phyloP scores from a whole-genome alignment of 2,113 vertebrate species.

The Pteropus alecto region DNA sequence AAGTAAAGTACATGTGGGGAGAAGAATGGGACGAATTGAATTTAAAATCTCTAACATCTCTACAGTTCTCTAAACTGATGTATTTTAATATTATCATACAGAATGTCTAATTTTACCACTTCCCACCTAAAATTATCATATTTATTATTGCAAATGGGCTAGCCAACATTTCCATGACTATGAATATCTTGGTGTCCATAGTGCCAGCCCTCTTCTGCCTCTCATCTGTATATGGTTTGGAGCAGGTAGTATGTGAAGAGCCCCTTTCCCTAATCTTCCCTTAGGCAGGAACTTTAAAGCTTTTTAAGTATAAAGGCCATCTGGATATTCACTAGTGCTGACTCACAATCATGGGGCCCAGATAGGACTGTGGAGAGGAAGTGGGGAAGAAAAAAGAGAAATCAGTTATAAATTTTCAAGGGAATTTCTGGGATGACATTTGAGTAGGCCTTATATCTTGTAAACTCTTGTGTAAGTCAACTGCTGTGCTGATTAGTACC shows the following conservation, averaged over 20 bases:
- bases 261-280: background rate
- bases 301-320: background rate
- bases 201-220: background rate
- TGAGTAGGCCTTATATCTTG: background rate
- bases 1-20: background rate
- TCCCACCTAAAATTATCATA: background rate
- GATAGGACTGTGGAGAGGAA: too few species aligned
- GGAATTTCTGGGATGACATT: background rate
- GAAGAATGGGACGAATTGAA: background rate
- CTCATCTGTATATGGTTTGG: background rate
- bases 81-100: background rate
- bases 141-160: background rate
- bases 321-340: background rate
- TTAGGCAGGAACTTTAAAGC: background rate
- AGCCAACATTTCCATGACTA: background rate
- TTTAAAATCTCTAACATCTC: background rate
- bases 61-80: background rate
- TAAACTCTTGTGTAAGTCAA: background rate
- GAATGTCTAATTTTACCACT: background rate
- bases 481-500: background rate
- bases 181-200: background rate
- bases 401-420: background rate
- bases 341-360: background rate
- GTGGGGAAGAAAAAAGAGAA: background rate
- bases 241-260: background rate